Conservation (phyloP, 2,113 vertebrate species). For the Rattus rattus region DNA sequence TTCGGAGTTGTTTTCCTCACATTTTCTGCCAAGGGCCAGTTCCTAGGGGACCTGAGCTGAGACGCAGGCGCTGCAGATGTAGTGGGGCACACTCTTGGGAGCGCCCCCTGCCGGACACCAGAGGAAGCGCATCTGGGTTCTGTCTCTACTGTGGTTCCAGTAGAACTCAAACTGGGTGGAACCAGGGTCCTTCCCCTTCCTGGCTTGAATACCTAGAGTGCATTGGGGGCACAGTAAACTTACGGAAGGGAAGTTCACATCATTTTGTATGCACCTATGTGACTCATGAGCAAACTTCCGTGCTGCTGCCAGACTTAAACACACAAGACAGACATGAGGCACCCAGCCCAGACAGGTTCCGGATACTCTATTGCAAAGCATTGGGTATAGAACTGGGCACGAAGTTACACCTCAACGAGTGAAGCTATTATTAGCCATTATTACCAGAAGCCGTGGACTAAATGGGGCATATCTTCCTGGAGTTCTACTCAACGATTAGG, state of each 20-base stretch:
- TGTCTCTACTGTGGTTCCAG: neutral
- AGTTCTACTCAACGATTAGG: neutral
- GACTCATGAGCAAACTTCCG: neutral
- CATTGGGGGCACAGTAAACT: neutral
- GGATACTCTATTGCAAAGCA: slow-evolving; percentile 21
- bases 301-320: neutral
- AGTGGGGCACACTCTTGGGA: neutral
- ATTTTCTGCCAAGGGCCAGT: neutral
- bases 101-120: neutral
- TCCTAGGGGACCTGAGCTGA: neutral
- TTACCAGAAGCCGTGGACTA: slow-evolving; percentile 59
- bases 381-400: neutral
- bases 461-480: neutral
- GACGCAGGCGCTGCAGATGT: neutral
- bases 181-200: neutral
- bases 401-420: slow-evolving; percentile 41
- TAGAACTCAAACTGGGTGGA: neutral
- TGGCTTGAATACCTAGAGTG: too few relatives aligned
- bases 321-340: neutral
- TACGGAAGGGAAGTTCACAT: neutral
- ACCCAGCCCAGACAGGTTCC: neutral
- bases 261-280: neutral
- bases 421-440: slow-evolving; percentile 69
- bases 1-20: neutral
- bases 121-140: neutral